phyloP scores from a whole-genome alignment of 2,888 invertebrate species.

The Epinotia demarniana region DNA sequence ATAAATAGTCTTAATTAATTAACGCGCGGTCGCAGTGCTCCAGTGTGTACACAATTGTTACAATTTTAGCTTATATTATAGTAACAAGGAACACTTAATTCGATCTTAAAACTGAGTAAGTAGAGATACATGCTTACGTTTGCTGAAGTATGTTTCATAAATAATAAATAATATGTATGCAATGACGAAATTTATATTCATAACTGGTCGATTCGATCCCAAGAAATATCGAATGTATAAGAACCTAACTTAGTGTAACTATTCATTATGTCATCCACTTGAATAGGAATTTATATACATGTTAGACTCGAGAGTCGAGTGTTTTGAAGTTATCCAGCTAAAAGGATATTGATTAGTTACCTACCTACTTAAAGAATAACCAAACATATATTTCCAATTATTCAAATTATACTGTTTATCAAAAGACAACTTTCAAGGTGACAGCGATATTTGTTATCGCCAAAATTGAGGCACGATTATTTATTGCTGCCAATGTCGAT shows the following conservation, averaged over 20 bases:
- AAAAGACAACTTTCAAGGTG: conserved; percentile 69
- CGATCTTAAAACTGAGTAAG: conserved; percentile 59
- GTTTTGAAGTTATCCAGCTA: background rate
- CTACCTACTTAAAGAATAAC: background rate
- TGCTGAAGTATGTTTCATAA: background rate
- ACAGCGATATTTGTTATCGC: conserved; percentile 66
- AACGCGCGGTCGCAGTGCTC: conserved; percentile 56
- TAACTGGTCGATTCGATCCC: background rate
- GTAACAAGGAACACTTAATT: conserved; percentile 57
- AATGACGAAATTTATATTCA: background rate
- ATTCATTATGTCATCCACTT: background rate
- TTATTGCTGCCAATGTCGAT: conserved; percentile 66
- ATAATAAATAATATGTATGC: conserved; percentile 6
- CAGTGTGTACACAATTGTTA: conserved; percentile 61
- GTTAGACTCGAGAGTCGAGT: no score
- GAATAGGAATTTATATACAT: background rate
- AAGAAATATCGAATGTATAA: background rate
- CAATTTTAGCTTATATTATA: conserved; percentile 54
- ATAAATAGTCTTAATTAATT: conserved; percentile 62
- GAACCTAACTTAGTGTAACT: background rate
- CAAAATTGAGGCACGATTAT: conserved; percentile 63
- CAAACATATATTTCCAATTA: conserved; percentile 19
- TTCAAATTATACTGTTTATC: conserved; percentile 51
- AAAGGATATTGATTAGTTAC: no score
- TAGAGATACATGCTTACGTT: conserved; percentile 5